Evolutionary conservation across 2,113 vertebrate genomes (phyloP).

Genomic region (Physeter macrocephalus): DNA sequence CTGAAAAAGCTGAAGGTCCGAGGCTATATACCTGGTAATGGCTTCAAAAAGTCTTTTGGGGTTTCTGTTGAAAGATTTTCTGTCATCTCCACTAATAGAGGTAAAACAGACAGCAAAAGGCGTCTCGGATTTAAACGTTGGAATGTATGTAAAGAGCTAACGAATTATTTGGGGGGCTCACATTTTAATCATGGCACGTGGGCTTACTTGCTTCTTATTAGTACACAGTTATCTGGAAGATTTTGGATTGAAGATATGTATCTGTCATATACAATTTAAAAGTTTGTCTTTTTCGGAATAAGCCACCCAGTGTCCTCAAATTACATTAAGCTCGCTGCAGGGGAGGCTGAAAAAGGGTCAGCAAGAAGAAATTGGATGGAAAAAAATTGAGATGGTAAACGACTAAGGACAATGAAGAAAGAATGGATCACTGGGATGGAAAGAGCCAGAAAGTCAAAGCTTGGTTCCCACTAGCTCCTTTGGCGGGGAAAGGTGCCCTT

Average conservation of each 20-base stretch:
- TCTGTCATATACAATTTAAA: not conserved
- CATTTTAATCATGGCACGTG: not conserved
- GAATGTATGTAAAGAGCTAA: not conserved
- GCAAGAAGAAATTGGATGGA: not conserved
- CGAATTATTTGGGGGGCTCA: not conserved
- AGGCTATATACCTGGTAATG: not conserved
- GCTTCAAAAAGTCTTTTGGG: not conserved
- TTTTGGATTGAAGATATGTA: not conserved
- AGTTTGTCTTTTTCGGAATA: not conserved
- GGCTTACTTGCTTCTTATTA: not conserved
- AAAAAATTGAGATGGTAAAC: not conserved
- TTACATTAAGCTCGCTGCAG: not conserved
- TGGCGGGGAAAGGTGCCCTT: not conserved
- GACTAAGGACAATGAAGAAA: no score
- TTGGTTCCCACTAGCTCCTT: not conserved
- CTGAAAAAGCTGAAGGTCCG: not conserved
- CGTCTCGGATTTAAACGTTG: not conserved
- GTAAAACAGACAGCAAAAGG: not conserved
- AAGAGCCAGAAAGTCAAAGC: not conserved
- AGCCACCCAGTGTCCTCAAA: not conserved
- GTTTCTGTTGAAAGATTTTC: not conserved
- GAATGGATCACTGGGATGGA: not conserved
- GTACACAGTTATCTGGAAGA: not conserved
- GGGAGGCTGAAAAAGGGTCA: not conserved
- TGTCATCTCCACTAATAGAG: not conserved